Evolutionary conservation across 2,113 vertebrate species (phyloP), one percentile per base, ranked within the genome.

Genomic region (Otus sunia): DNA sequence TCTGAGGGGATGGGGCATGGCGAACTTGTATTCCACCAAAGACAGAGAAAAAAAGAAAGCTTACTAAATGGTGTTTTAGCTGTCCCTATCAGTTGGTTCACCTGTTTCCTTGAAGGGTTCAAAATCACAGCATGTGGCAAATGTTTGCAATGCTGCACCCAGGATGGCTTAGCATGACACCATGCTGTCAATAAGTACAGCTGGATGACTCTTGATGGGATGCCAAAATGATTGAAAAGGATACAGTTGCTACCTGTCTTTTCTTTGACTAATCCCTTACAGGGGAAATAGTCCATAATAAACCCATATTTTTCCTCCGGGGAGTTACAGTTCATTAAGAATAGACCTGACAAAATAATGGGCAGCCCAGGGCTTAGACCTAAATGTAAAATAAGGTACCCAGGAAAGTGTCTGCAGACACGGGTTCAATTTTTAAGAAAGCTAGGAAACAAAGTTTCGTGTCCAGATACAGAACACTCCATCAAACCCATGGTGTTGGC

Each of bases 401-500:
- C 26, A 41, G 41, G 15, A 66, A 90, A 83, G 19, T 4, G 0
- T 32, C 45, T 66, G 43, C 34, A 49, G 56, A 27, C 18, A 52
- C 2, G 41, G 4, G 25, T 82, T 11, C 0, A 37, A 5, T 34
- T 71, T 80, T 66, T 50, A 13, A 12, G 50, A 82, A 73, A 62
- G 50, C 27, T 50, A 27, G 45, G 34, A 32, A 88, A 56, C 6
- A 37, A 29, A 26, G 4, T 62, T 76, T 93, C 41, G 63, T 7
- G 34, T 43, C 36, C 22, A 43, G 41, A 10, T 53, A 56, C 6
- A 56, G 47, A 79, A 76, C 56, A 50, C 20, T 72, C 69, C 59
- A 49, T 30, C 0, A 5, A 58, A 4, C 39, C 39, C 12, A 36
- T 1, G 2, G 3, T 37, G 15, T 63, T 17, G 36, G 45, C 0